Evolutionary conservation across 2,113 vertebrate genomes (phyloP), one percentile per base, ranked within the genome.

Genomic region (Zosterops hypoxanthus): DNA sequence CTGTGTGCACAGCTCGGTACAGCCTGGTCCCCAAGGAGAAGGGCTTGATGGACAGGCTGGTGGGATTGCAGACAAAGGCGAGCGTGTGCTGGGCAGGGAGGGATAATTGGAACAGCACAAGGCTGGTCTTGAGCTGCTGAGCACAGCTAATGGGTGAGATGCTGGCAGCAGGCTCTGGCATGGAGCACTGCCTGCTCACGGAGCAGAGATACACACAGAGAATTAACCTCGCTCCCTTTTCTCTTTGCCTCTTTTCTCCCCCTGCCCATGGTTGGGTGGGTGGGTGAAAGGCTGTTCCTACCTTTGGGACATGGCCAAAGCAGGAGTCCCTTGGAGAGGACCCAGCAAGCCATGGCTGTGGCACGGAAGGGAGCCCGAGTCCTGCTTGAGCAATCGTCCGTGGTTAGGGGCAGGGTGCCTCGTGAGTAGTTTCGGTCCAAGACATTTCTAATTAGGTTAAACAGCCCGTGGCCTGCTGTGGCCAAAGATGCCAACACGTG

Each of bases 381-480:
- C 8, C 29, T 0, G 6, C 91, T 53, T 60, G 90, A 80, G 85
- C 1, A 0, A 13, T 53, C 5, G 0, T 14, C 79, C 1, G 2
- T 4, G 33, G 31, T 31, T 14, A 53, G 66, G 61, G 78, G 73
- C 53, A 84, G 56, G 61, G 13, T 46, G 61, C 31, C 44, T 80
- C 1, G 0, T 55, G 72, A 6, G 8, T 16, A 8, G 39, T 53
- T 87, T 26, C 13, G 8, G 25, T 86, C 82, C 76, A 68, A 63
- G 93, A 31, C 33, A 11, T 86, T 88, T 80, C 82, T 94, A 92
- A 89, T 85, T 73, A 72, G 90, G 82, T 92, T 94, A 90, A 79
- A 68, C n/a, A 92, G 80, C 72, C 73, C 63, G 8, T 88, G 78
- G 50, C 44, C 59, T 76, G 78, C 61, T 55, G 61, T 24, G n/a